Evolutionary conservation across 2,113 vertebrate species (phyloP).

Genomic region (Xenus cinereus): DNA sequence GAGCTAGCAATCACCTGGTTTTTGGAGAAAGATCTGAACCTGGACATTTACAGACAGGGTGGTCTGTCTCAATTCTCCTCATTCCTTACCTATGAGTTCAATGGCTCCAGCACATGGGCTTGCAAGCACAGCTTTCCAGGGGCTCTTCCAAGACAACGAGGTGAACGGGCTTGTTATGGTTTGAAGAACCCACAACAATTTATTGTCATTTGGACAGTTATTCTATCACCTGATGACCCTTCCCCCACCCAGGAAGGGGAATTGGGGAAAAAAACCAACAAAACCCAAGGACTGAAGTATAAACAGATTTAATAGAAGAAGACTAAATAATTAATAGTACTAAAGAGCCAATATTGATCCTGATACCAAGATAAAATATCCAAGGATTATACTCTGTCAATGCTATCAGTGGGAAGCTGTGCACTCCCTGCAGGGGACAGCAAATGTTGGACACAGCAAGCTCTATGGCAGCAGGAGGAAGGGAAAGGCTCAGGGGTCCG

Average conservation of each 20-base stretch:
- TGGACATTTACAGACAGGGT: accelerated
- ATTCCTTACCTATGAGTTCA: not conserved
- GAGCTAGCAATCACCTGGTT: not conserved
- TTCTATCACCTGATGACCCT: not conserved
- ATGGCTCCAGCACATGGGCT: not conserved
- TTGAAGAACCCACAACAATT: not conserved
- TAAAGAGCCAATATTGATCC: not conserved
- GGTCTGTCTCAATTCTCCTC: not conserved
- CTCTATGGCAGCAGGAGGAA: not conserved
- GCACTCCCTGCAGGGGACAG: not conserved
- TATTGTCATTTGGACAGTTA: not conserved
- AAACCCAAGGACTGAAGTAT: not conserved
- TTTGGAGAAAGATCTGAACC: not conserved
- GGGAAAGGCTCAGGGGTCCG: not conserved
- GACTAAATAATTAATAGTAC: not conserved
- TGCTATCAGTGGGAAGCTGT: not conserved
- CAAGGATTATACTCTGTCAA: not conserved
- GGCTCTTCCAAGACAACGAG: not conserved
- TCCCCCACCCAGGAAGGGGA: not conserved
- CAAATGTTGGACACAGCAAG: not conserved
- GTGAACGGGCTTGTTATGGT: accelerated
- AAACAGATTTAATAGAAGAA: not conserved
- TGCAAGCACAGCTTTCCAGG: not conserved
- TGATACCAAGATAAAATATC: not conserved
- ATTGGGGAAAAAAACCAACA: not conserved